Conservation (phyloP, 2,888 invertebrate species). For the Thumatha senex region DNA sequence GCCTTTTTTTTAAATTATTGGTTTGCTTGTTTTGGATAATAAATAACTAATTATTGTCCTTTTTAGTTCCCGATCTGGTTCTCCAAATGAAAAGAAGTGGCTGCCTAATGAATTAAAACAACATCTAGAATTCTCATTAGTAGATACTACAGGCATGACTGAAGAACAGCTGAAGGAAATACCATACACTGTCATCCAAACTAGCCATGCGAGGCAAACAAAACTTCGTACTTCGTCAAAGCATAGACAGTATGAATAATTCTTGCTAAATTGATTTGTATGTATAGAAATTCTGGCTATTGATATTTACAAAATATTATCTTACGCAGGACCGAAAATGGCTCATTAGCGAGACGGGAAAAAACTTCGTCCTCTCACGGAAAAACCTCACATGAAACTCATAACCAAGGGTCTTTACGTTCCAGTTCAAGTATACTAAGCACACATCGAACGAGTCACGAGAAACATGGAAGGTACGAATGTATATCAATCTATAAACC, state of each 20-base stretch:
- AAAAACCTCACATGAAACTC: conserved; percentile 63
- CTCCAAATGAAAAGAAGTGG: conserved; percentile 89
- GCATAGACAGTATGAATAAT: conserved; percentile 64
- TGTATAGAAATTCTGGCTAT: background rate
- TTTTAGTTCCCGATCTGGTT: conserved; percentile 85
- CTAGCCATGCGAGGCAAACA: conserved; percentile 84
- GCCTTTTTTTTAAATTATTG: background rate
- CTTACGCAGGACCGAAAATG: conserved; percentile 62
- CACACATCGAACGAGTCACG: conserved; percentile 33
- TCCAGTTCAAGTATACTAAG: conserved; percentile 83
- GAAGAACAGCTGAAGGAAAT: conserved; percentile 94
- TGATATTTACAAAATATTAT: conserved; percentile 10
- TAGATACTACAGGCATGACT: conserved; percentile 95
- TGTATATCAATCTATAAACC: conserved; percentile 17
- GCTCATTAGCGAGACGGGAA: conserved; percentile 71
- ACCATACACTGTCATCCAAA: conserved; percentile 94
- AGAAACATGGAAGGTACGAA: conserved; percentile 34
- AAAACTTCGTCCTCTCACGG: conserved; percentile 64
- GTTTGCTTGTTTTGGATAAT: background rate
- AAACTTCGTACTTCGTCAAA: conserved; percentile 78
- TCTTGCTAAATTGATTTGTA: background rate
- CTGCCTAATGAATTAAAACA: conserved; percentile 90
- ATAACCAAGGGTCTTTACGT: conserved; percentile 82
- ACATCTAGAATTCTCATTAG: conserved; percentile 93
- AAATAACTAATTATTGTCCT: conserved; percentile 9